phyloP scores from a whole-genome alignment of 2,113 vertebrate species.

The Eira barbara region DNA sequence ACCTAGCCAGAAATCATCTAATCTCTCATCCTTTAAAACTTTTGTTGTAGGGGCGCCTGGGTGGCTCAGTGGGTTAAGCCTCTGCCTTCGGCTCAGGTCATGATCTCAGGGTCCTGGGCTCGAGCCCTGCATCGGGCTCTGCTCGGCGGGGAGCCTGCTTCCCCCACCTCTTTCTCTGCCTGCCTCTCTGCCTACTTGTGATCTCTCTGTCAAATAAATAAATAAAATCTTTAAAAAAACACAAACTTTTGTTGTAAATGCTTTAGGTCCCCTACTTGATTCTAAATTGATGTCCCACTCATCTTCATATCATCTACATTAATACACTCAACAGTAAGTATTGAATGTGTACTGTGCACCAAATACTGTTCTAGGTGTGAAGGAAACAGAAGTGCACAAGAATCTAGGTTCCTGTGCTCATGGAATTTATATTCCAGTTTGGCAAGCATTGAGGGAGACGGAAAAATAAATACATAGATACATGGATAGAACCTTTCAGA shows the following conservation, averaged over 20 bases:
- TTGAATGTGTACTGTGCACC: neutral
- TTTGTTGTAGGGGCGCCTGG: neutral
- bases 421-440: neutral
- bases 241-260: neutral
- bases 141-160: no score
- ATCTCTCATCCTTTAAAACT: neutral
- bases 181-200: no score
- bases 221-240: no score
- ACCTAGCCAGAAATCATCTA: neutral
- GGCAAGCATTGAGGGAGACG: neutral
- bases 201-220: no score
- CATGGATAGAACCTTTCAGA: neutral
- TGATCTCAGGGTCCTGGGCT: no score
- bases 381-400: neutral
- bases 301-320: neutral
- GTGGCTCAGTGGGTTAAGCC: no score
- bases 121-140: no score
- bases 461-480: neutral
- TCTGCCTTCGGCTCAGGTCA: no score
- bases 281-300: neutral
- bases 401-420: neutral
- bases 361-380: neutral
- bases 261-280: neutral
- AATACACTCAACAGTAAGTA: neutral
- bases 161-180: no score